Evolutionary conservation across 1,140 invertebrate genomes (phyloP), one percentile per base, ranked within the genome.

Genomic region (Scylla paramamosain): DNA sequence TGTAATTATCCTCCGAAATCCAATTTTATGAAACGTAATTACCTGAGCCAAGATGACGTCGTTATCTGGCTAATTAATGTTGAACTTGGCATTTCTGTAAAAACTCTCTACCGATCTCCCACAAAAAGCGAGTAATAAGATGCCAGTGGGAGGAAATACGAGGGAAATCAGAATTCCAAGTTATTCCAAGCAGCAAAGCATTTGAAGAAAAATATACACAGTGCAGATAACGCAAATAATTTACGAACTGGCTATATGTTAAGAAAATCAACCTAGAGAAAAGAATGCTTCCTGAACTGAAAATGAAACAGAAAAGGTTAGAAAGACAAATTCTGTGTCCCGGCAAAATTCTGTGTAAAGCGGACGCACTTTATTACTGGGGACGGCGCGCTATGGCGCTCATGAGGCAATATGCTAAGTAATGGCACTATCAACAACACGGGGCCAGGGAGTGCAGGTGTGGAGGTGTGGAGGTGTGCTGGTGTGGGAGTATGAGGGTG

Each of bases 31-130:
- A 12, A n/a, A 12, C 67, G 20, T 7, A 77, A 77, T 77, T 77
- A 77, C 67, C 67, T 77, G 67, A 77, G 6, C 67, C 67, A n/a
- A 77, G 67, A 77, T 77, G 67, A 77, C 67, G 67, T 77, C 67
- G 67, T 77, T 77, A 77, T 77, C 67, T 77, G 67, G 67, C 25
- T 77, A 77, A 77, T 77, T 77, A 77, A 77, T n/a, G 67, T 77
- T 77, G n/a, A 77, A n/a, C 67, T 7, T 20, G n/a, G 20, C 67
- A n/a, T 77, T n/a, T 20, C 20, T 7, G 25, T 8, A 77, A 77
- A 77, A 77, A 77, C 67, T n/a, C 67, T n/a, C 20, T 20, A 59
- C 0, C 12, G 52, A 59, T 59, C 52, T 59, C 10, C 2, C 10
- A 59, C 52, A 14, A 59, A 12, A 59, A 39, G 16, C 10, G 52